Evolutionary conservation across 2,888 invertebrate genomes (phyloP).

Genomic region (Aromia moschata): DNA sequence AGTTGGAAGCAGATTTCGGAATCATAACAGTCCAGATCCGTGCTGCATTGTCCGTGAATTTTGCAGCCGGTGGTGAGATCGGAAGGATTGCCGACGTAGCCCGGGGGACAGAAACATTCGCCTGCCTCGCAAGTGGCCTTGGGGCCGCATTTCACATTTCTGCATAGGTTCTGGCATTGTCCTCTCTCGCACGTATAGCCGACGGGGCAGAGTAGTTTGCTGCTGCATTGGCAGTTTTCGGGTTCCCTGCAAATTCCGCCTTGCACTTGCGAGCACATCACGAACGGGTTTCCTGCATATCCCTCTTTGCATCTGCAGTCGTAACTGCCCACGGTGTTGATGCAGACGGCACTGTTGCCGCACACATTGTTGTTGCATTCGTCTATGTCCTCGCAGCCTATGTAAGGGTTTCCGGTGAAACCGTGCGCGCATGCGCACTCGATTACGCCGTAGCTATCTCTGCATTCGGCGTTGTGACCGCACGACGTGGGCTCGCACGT

Average conservation of each 20-base stretch:
- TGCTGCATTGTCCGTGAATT: constrained; percentile 78
- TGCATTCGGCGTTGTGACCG: constrained; percentile 82
- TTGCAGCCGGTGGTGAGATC: constrained; percentile 77
- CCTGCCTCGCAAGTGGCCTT: constrained; percentile 84
- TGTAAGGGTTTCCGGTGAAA: constrained; percentile 86
- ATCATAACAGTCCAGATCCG: constrained; percentile 83
- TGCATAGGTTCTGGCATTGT: constrained; percentile 81
- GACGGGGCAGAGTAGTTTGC: constrained; percentile 77
- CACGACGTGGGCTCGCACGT: constrained; percentile 79
- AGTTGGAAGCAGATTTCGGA: constrained; percentile 90
- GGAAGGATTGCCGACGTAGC: constrained; percentile 79
- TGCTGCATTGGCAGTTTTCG: constrained; percentile 74
- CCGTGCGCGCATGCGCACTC: constrained; percentile 87
- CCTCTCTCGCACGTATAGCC: constrained; percentile 80
- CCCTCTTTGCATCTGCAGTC: constrained; percentile 89
- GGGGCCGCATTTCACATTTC: constrained; percentile 80
- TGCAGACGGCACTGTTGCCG: constrained; percentile 86
- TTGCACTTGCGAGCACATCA: constrained; percentile 78
- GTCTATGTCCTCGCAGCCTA: constrained; percentile 82
- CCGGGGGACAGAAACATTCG: constrained; percentile 81
- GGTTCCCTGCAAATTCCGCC: constrained; percentile 77
- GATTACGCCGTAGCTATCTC: constrained; percentile 76
- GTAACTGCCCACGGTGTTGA: constrained; percentile 88
- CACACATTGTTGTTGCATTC: constrained; percentile 84
- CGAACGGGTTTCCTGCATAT: constrained; percentile 87